Conservation (phyloP, 2,113 vertebrate genomes). For the Pelodiscus sinensis region DNA sequence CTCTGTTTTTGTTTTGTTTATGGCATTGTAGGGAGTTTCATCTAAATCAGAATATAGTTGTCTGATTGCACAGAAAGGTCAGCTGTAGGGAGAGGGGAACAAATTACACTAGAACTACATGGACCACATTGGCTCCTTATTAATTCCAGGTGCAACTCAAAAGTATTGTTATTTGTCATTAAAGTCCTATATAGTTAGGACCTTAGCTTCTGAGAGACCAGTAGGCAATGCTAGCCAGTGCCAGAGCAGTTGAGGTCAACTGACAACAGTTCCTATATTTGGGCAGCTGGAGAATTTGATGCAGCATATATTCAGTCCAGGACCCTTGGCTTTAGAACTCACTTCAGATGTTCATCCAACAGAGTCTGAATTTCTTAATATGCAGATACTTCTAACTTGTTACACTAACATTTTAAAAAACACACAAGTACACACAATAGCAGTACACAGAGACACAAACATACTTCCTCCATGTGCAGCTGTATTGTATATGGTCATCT, state of each 20-base stretch:
- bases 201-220: background rate
- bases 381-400: background rate
- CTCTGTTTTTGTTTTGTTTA: background rate
- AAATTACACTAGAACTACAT: background rate
- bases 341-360: background rate
- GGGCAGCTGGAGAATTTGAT: background rate
- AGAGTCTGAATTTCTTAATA: background rate
- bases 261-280: background rate
- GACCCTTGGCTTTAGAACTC: background rate
- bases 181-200: background rate
- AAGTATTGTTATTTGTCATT: background rate
- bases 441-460: background rate
- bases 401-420: background rate
- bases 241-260: background rate
- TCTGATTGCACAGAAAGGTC: background rate
- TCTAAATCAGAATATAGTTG: background rate
- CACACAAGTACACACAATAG: background rate
- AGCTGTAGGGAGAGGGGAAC: background rate
- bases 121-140: background rate
- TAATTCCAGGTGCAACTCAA: background rate
- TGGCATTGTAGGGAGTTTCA: background rate
- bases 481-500: background rate
- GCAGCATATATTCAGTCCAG: background rate
- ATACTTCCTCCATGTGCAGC: background rate
- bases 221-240: background rate